Evolutionary conservation across 1,140 invertebrate species (phyloP).

Genomic region (Pogonomyrmex barbatus): DNA sequence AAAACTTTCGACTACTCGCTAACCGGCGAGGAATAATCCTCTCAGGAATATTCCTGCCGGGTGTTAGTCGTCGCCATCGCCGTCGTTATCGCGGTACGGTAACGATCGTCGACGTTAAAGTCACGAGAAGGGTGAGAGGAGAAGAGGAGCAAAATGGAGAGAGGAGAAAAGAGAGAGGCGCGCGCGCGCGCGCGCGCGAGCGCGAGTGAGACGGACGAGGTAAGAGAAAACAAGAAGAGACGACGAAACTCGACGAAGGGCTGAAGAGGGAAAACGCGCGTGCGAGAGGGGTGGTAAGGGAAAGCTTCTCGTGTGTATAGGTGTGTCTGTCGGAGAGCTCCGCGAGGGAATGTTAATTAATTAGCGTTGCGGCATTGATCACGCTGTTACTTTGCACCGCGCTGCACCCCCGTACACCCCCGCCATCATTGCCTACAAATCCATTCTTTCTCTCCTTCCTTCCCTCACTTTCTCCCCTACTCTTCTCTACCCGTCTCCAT

Average conservation of each 20-base stretch:
- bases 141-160: not conserved
- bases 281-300: slow-evolving; percentile 10
- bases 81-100: slow-evolving; percentile 72
- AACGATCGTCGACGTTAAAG: slow-evolving; percentile 76
- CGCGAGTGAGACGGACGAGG: slow-evolving; percentile 31
- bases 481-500: slow-evolving; percentile 64
- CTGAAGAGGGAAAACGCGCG: slow-evolving; percentile 11
- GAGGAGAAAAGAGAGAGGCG: not conserved
- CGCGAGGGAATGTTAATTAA: slow-evolving; percentile 77
- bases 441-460: not conserved
- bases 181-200: not conserved
- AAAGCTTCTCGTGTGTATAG: slow-evolving; percentile 65
- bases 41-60: slow-evolving; percentile 72
- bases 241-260: slow-evolving; percentile 18
- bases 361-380: slow-evolving; percentile 79
- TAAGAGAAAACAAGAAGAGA: slow-evolving; percentile 47
- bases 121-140: slow-evolving; percentile 53
- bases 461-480: not conserved
- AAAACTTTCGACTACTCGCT: slow-evolving; percentile 61
- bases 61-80: slow-evolving; percentile 68
- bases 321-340: slow-evolving; percentile 75
- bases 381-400: slow-evolving; percentile 73
- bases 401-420: slow-evolving; percentile 55
- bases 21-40: slow-evolving; percentile 69
- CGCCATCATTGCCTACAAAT: slow-evolving; percentile 46